phyloP scores from a whole-genome alignment of 2,888 invertebrate species.

The Netelia fuscicornis region DNA sequence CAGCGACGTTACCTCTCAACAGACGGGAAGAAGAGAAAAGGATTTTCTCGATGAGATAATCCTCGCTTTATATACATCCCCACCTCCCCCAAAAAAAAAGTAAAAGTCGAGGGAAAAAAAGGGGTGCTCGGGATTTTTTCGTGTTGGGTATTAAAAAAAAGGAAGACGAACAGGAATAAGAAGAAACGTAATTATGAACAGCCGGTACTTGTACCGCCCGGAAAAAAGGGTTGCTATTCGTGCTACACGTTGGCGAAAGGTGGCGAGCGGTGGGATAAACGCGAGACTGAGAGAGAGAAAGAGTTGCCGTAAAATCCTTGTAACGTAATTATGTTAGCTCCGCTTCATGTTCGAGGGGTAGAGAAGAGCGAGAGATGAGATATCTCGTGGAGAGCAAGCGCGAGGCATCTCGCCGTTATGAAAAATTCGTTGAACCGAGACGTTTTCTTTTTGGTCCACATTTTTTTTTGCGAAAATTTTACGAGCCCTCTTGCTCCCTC shows the following conservation, averaged over 20 bases:
- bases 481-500: constrained; percentile 33
- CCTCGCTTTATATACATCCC: constrained; percentile 10
- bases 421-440: constrained; percentile 62
- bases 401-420: constrained; percentile 41
- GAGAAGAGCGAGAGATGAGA: constrained; percentile 30
- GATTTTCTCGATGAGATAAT: constrained; percentile 41
- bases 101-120: constrained; percentile 34
- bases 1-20: not conserved
- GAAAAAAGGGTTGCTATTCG: constrained; percentile 66
- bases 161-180: constrained; percentile 62
- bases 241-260: constrained; percentile 45
- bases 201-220: constrained; percentile 66
- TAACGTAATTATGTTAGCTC: constrained; percentile 70
- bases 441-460: constrained; percentile 19
- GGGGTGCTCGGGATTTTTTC: constrained; percentile 59
- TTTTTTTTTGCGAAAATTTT: constrained; percentile 46
- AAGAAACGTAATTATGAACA: constrained; percentile 73
- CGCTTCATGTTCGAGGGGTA: constrained; percentile 49
- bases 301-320: constrained; percentile 72
- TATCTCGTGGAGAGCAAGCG: constrained; percentile 39
- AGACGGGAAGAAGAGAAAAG: not conserved
- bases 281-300: constrained; percentile 61
- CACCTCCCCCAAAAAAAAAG: constrained; percentile 45
- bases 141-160: constrained; percentile 54
- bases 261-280: constrained; percentile 44